Base-by-base conservation (phyloP, 2,797 vertebrate genomes). In the Aratinga solstitialis region DNA sequence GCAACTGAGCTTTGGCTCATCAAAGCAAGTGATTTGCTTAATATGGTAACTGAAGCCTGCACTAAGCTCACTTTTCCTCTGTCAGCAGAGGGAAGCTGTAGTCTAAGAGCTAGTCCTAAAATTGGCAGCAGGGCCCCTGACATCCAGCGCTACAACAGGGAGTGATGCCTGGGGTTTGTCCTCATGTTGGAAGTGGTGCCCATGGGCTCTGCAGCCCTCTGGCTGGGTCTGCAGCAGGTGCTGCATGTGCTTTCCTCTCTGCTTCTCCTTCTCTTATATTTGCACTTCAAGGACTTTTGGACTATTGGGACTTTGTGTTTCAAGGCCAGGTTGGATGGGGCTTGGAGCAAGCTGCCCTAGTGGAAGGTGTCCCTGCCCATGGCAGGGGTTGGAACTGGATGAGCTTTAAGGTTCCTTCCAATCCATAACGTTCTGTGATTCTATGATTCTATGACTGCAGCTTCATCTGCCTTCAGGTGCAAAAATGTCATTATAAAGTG, bases 1-100 rank as follows among this genome's bases (percentile, higher is more conserved):
- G 84, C 93, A 81, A 29, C 80, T 89, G 80, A 78, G 94, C 88
- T 75, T 91, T 69, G 91, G 23, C 65, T 94, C 66, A 81, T 85
- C 86, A 91, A 91, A 87, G 80, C 76, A 69, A 72, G 84, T 66
- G 21, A 76, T 68, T 92, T 94, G 20, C 92, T 84, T 77, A 91
- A 85, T 87, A 50, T 47, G 66, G 87, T 59, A 83, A 38, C 56
- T 81, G 74, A 91, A 92, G 63, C 26, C 27, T 23, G 51, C 54
- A 42, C 47, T 51, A 21, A 73, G 47, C 24, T 95, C 9, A 3
- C 36, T 78, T 68, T 78, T 66, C 43, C 4, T 1, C 38, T 50
- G 58, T 74, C 74, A 86, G 77, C 83, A 87, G 50, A 78, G 69
- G 20, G 75, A 50, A 90, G 27, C 42, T 90, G 4, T 8, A 32